Evolutionary conservation across 2,113 vertebrate genomes (phyloP).

Genomic region (Caretta caretta): DNA sequence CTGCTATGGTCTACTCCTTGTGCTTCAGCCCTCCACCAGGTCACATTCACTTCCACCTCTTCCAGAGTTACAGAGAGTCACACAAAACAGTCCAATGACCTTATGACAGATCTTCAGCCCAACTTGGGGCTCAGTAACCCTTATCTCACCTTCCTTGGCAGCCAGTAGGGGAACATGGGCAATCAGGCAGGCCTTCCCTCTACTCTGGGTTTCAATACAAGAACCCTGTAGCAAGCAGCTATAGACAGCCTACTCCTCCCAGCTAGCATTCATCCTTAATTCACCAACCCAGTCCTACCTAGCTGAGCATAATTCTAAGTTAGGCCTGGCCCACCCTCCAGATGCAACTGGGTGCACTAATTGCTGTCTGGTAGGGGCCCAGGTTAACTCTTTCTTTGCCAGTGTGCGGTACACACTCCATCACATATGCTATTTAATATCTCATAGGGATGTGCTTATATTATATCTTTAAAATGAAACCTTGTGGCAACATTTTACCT

Average conservation of each 20-base stretch:
- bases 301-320: background rate
- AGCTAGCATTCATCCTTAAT: background rate
- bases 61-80: too few relatives aligned
- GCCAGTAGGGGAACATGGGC: too few relatives aligned
- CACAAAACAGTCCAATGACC: background rate
- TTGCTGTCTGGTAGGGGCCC: background rate
- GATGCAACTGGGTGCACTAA: background rate
- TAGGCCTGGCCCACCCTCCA: background rate
- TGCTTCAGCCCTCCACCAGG: too few relatives aligned
- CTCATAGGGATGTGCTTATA: too few relatives aligned
- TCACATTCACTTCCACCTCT: background rate
- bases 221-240: background rate
- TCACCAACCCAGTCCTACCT: background rate
- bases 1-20: too few relatives aligned
- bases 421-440: too few relatives aligned
- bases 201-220: background rate
- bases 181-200: fast-evolving
- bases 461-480: too few relatives aligned
- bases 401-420: background rate
- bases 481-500: too few relatives aligned
- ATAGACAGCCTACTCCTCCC: background rate
- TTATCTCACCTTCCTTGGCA: background rate
- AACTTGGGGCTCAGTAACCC: background rate
- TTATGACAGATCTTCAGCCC: background rate
- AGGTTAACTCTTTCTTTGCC: background rate